Conservation (phyloP, 1,140 invertebrate genomes). For the Tyrophagus putrescentiae region DNA sequence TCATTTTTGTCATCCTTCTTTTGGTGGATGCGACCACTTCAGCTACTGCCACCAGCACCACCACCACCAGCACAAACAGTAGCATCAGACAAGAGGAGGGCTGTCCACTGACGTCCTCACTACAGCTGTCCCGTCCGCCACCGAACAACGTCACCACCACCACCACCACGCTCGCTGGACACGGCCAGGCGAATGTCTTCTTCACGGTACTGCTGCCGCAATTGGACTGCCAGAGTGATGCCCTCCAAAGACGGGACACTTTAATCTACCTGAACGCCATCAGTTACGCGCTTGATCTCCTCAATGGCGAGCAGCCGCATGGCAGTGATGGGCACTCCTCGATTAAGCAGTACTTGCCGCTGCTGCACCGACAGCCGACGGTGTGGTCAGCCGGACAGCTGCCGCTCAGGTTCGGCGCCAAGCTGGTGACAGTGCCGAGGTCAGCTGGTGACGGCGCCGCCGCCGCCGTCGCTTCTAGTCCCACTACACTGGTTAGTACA, state of each 20-base stretch:
- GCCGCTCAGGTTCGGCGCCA: neutral
- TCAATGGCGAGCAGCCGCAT: neutral
- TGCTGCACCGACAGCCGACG: conserved; percentile 10
- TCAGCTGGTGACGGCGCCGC: neutral
- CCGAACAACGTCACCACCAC: neutral
- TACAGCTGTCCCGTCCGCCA: neutral
- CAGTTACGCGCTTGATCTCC: conserved; percentile 7
- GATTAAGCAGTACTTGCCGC: neutral
- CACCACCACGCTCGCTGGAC: too few species aligned
- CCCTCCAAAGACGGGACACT: neutral
- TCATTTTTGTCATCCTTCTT: too few species aligned
- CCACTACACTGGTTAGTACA: neutral
- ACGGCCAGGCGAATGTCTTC: conserved; percentile 3
- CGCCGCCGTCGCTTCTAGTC: neutral
- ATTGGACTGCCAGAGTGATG: neutral
- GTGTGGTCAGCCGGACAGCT: too few species aligned
- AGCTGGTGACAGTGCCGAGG: neutral
- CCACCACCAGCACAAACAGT: too few species aligned
- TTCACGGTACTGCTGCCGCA: conserved; percentile 6
- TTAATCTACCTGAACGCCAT: conserved; percentile 11
- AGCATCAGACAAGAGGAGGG: too few species aligned
- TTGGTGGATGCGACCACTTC: too few species aligned
- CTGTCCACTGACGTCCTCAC: neutral
- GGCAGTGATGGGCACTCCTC: neutral
- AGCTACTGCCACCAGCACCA: too few species aligned